Conservation (phyloP, 2,888 invertebrate genomes). For the Drosophila neotestacea region DNA sequence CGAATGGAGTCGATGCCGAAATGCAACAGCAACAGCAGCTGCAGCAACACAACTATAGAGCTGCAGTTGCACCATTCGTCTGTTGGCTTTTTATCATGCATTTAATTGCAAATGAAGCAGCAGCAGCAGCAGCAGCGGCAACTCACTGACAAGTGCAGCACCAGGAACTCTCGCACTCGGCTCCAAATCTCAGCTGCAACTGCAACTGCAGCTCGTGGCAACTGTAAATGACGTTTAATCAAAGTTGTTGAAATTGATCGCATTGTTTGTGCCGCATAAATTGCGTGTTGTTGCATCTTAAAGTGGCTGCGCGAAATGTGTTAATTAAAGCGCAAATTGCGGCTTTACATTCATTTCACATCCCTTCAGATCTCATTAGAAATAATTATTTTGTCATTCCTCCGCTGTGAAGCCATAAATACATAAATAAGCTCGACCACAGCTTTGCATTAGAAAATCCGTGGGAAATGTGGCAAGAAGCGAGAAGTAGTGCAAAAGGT, state of each 20-base stretch:
- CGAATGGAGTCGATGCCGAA: slow-evolving; percentile 64
- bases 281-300: slow-evolving; percentile 69
- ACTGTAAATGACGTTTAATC: slow-evolving; percentile 80
- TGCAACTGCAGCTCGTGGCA: slow-evolving; percentile 36
- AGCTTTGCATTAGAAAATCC: slow-evolving; percentile 62
- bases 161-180: slow-evolving; percentile 27
- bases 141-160: slow-evolving; percentile 17
- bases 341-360: slow-evolving; percentile 10
- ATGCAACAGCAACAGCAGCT: slow-evolving; percentile 58
- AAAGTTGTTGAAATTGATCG: slow-evolving; percentile 80
- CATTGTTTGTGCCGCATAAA: slow-evolving; percentile 70
- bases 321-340: slow-evolving; percentile 61
- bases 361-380: slow-evolving; percentile 45
- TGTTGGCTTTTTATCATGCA: slow-evolving; percentile 63
- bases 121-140: slow-evolving; percentile 21
- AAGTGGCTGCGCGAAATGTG: slow-evolving; percentile 60
- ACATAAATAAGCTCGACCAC: slow-evolving; percentile 58
- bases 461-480: slow-evolving; percentile 13
- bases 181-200: slow-evolving; percentile 46
- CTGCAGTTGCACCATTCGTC: slow-evolving; percentile 26
- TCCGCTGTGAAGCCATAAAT: slow-evolving; percentile 56
- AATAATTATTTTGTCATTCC: slow-evolving; percentile 55
- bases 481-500: slow-evolving; percentile 10
- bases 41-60: slow-evolving; percentile 18
- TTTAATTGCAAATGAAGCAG: slow-evolving; percentile 79